Percentiles rank a stretch among this genome's conserved stretches.
These are phyloP conservation scores for Eulemur rubriventer DNA, from an alignment of 2,797 vertebrate species.

Conservation along the genomic window DNA sequence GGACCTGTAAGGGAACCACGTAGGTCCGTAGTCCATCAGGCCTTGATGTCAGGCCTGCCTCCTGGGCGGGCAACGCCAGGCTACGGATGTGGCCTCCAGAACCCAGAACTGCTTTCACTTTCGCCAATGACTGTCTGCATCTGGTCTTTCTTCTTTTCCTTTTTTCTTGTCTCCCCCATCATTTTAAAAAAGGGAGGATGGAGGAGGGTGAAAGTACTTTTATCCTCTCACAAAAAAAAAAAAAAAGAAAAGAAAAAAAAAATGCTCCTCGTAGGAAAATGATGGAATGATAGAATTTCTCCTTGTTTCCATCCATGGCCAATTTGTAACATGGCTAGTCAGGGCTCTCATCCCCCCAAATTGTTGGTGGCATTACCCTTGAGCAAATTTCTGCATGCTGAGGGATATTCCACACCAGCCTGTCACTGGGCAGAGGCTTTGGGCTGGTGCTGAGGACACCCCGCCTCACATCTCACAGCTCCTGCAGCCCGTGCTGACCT, in stretches of 20 bases:
- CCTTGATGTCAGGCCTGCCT: neutral
- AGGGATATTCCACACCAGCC: neutral
- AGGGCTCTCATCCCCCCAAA: fast-evolving
- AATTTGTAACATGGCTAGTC: neutral
- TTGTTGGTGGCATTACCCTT: neutral
- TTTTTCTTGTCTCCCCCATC: neutral
- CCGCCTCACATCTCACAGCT: neutral
- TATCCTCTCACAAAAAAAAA: neutral
- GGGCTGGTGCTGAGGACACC: neutral
- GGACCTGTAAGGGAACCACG: neutral
- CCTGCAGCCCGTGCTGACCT: neutral
- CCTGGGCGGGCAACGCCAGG: too few species aligned
- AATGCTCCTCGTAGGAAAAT: neutral
- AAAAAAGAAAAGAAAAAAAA: neutral
- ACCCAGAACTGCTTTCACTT: neutral
- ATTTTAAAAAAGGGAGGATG: neutral
- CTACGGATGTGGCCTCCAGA: neutral
- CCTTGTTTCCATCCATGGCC: neutral
- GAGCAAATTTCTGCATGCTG: neutral
- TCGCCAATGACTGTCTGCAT: fast-evolving
- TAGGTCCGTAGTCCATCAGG: neutral
- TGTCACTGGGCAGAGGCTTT: neutral
- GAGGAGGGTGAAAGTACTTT: neutral
- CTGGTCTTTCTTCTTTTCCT: neutral
- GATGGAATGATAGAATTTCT: neutral